Conservation (phyloP, 2,113 vertebrate genomes). For the Carlito syrichta region DNA sequence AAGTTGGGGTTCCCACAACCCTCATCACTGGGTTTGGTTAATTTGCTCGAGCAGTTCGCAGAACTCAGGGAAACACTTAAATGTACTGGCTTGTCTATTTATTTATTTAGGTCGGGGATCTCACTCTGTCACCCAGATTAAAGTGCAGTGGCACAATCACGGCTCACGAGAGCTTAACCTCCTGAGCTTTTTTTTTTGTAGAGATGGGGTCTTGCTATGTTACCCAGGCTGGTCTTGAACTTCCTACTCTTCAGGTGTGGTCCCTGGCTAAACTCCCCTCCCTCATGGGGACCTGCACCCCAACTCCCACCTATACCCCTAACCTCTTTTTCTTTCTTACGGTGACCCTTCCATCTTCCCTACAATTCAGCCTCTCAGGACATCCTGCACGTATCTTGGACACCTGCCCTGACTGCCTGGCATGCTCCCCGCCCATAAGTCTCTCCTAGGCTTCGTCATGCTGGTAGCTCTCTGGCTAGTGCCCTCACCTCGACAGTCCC, state of each 20-base stretch:
- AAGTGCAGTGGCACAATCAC: background rate
- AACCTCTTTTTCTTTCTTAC: too few relatives aligned
- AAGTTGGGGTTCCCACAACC: too few relatives aligned
- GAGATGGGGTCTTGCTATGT: background rate
- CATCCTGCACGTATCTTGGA: background rate
- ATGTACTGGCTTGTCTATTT: too few relatives aligned
- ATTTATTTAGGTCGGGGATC: too few relatives aligned
- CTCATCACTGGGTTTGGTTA: too few relatives aligned
- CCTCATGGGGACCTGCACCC: background rate
- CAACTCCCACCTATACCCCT: background rate
- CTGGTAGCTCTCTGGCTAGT: rapidly evolving
- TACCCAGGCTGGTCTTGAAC: background rate
- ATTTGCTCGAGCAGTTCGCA: too few relatives aligned
- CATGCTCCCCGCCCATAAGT: rapidly evolving
- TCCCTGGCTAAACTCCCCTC: background rate
- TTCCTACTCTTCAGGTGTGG: background rate
- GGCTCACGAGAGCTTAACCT: background rate
- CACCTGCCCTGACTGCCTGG: rapidly evolving
- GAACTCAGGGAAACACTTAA: too few relatives aligned
- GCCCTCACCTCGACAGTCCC: background rate
- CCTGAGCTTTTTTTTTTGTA: background rate
- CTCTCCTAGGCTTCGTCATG: background rate
- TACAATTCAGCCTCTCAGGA: background rate
- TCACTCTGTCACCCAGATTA: background rate
- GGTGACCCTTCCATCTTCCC: background rate